Conservation (phyloP, 2,797 vertebrate genomes). For the Leptatherina wallacei region DNA sequence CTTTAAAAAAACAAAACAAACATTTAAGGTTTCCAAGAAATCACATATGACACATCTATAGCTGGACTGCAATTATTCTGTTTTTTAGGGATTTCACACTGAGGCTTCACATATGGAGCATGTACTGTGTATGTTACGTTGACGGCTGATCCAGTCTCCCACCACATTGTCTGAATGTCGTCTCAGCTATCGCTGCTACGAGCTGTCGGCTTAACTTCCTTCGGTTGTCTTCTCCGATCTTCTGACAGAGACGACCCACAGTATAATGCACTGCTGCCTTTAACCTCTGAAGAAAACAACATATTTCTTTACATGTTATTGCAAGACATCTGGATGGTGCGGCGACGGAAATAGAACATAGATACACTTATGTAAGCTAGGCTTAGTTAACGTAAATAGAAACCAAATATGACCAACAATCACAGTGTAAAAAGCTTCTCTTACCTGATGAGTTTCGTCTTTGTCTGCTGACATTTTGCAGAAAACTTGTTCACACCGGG, state of each 20-base stretch:
- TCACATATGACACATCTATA: too few species aligned
- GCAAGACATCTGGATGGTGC: background rate
- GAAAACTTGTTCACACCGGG: background rate
- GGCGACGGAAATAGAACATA: background rate
- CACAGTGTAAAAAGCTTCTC: background rate
- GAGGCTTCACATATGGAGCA: too few species aligned
- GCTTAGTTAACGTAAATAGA: background rate
- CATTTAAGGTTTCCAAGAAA: too few species aligned
- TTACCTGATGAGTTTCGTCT: conserved; percentile 67
- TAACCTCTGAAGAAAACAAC: conserved; percentile 89
- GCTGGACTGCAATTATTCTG: too few species aligned
- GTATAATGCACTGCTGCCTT: conserved; percentile 91
- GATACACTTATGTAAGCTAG: too few species aligned
- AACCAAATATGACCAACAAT: background rate
- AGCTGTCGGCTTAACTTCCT: conserved; percentile 85
- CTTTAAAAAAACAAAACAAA: too few species aligned
- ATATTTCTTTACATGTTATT: background rate
- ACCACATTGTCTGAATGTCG: conserved; percentile 93
- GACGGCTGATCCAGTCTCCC: background rate
- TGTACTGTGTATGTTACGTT: too few species aligned
- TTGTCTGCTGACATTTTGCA: conserved; percentile 59
- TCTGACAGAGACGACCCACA: conserved; percentile 84
- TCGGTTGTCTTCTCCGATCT: conserved; percentile 74
- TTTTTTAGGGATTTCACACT: too few species aligned
- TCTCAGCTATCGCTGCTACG: conserved; percentile 88